A percentile compares a stretch with the other conserved stretches of the same genome.
Conservation (phyloP, 64 coral and sea anemone species). For the Orbicella faveolata region DNA sequence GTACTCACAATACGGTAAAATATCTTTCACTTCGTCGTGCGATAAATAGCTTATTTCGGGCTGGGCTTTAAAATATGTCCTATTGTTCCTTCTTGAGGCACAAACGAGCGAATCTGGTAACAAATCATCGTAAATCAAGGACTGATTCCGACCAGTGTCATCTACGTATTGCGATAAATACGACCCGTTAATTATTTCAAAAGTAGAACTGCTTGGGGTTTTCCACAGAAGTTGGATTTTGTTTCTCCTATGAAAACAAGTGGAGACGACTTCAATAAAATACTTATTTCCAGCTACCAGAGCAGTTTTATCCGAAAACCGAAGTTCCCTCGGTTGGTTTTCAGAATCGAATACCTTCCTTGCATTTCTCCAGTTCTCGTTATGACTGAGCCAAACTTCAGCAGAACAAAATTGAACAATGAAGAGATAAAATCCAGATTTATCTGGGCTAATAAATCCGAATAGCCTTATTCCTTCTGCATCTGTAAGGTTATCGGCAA, state of each 20-base stretch:
- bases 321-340: not conserved
- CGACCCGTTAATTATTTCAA: not conserved
- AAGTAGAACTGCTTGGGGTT: not conserved
- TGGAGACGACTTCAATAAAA: slow-evolving; percentile 28
- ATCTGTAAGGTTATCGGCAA: not conserved
- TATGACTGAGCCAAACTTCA: slow-evolving; percentile 23
- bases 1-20: slow-evolving; percentile 41
- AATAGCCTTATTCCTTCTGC: not conserved
- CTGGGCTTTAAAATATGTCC: not conserved
- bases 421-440: slow-evolving; percentile 32
- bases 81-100: not conserved
- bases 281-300: slow-evolving; percentile 25
- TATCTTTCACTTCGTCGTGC: not conserved
- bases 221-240: slow-evolving; percentile 46
- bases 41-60: not conserved
- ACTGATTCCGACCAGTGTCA: not conserved
- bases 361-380: not conserved
- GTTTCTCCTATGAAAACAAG: not conserved
- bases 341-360: not conserved
- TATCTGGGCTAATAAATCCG: slow-evolving; percentile 12
- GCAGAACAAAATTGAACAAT: not conserved
- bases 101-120: slow-evolving; percentile 18
- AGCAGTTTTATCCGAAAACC: not conserved
- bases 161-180: not conserved
- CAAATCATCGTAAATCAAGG: not conserved